Evolutionary conservation across 2,113 vertebrate species (phyloP), one percentile per base, ranked within the genome.

Genomic region (Sylvietta virens): DNA sequence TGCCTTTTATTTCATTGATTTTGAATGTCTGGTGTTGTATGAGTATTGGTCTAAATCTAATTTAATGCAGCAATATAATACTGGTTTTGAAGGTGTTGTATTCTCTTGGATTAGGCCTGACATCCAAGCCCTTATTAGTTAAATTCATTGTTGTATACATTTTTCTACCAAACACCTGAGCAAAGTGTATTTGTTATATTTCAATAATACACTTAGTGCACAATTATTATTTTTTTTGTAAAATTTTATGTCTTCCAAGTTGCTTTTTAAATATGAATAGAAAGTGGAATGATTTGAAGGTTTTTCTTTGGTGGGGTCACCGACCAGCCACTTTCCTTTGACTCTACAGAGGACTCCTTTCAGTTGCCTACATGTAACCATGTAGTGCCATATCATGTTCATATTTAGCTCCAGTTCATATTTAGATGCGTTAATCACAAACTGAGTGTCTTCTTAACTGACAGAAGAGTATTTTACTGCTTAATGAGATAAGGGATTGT

Each of bases 231-330:
- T 35, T 58, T 0, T 42, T 66, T 78, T 76, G 3, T 27, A 6
- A 87, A 72, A 76, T 45, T 31, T 81, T 58, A 37, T 67, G 28
- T 79, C 28, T 90, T 76, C 27, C 26, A 69, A 69, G 22, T 69
- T 82, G 28, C 20, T 67, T 94, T 64, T 44, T 2, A 40, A 67
- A 40, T 87, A 39, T 37, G 71, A 76, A 64, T 79, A 27, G 2
- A 11, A 64, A 56, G 9, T 56, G 27, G 73, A 69, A 39, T 77
- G 11, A 61, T 64, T 48, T 81, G 31, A 66, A 86, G 66, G 18
- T 62, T 0, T 0, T 69, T 37, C 5, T 17, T 72, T 3, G 1
- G 6, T 66, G 11, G 27, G 5, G 18, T 53, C 61, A 50, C 5
- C 0, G 3, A 20, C 30, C 45, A 92, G 13, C 8, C 8, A 27